Evolutionary conservation across 2,888 invertebrate species (phyloP).

Genomic region (Acheta domesticus): DNA sequence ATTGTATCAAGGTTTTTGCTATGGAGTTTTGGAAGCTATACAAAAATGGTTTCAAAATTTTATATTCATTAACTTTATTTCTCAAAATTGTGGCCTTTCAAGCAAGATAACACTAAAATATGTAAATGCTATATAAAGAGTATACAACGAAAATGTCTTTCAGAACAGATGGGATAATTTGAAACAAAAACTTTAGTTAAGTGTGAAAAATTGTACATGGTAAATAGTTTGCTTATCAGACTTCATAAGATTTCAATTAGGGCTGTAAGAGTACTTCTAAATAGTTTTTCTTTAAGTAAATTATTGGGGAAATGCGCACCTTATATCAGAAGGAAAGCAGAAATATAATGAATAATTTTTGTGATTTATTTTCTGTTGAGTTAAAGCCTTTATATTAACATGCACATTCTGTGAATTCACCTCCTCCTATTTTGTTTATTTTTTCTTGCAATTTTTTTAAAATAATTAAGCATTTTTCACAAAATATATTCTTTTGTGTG

Average conservation of each 20-base stretch:
- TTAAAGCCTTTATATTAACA: neutral
- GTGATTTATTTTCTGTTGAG: neutral
- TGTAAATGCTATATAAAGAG: conserved; percentile 38
- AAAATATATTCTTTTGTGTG: no score
- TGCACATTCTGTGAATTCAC: neutral
- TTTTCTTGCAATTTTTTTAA: neutral
- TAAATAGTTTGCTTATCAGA: neutral
- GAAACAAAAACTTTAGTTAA: neutral
- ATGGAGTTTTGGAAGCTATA: neutral
- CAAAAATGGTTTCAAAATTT: neutral
- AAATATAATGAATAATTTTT: no score
- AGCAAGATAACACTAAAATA: conserved; percentile 39
- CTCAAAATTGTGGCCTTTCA: conserved; percentile 38
- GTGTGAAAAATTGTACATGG: conserved; percentile 1
- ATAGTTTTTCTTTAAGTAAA: neutral
- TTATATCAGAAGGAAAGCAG: no score
- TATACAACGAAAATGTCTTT: conserved; percentile 35
- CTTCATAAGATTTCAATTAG: neutral
- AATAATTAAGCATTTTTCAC: neutral
- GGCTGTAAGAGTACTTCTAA: neutral
- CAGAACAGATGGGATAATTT: conserved; percentile 26
- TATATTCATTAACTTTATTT: conserved; percentile 36
- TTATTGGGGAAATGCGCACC: no score
- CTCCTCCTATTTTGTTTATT: no score
- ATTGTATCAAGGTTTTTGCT: no score